These are phyloP conservation scores for Remorina albescens DNA, from an alignment of 2,797 vertebrate species.

Conservation along the genomic window DNA sequence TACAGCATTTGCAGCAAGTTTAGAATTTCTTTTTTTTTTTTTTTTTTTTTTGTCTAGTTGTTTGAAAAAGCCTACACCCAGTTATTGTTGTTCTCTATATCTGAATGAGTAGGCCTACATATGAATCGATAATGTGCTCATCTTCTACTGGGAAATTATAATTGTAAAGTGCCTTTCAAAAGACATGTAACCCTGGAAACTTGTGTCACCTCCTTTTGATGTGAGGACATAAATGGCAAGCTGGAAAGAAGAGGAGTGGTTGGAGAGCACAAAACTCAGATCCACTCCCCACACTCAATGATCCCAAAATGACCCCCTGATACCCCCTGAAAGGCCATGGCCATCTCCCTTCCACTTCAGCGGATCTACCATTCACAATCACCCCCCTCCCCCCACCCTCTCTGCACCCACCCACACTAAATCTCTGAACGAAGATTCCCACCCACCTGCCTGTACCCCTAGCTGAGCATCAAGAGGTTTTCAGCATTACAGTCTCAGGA, in stretches of 20 bases:
- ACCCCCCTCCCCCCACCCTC: constrained; percentile 9
- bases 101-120: constrained; percentile 10
- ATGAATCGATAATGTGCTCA: constrained; percentile 46
- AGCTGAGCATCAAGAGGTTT: constrained; percentile 75
- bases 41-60: neutral
- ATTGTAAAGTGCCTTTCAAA: constrained; percentile 34
- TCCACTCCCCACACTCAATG: constrained; percentile 58
- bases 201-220: constrained; percentile 37
- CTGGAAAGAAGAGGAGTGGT: constrained; percentile 36
- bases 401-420: constrained; percentile 66
- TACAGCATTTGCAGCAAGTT: neutral
- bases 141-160: constrained; percentile 41
- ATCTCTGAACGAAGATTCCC: constrained; percentile 66
- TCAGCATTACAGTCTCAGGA: constrained; percentile 67
- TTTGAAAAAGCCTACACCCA: constrained; percentile 1
- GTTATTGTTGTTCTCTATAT: constrained; percentile 40
- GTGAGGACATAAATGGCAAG: constrained; percentile 38
- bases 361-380: constrained; percentile 34
- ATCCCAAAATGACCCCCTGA: constrained; percentile 64
- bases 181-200: constrained; percentile 20
- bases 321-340: constrained; percentile 76
- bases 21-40: neutral
- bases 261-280: constrained; percentile 35
- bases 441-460: constrained; percentile 80
- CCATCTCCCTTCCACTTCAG: constrained; percentile 49